Percentiles rank a stretch among this genome's conserved stretches.
These are phyloP conservation scores for Elysia crispata DNA, from an alignment of 2,888 invertebrate genomes.

Conservation along the genomic window DNA sequence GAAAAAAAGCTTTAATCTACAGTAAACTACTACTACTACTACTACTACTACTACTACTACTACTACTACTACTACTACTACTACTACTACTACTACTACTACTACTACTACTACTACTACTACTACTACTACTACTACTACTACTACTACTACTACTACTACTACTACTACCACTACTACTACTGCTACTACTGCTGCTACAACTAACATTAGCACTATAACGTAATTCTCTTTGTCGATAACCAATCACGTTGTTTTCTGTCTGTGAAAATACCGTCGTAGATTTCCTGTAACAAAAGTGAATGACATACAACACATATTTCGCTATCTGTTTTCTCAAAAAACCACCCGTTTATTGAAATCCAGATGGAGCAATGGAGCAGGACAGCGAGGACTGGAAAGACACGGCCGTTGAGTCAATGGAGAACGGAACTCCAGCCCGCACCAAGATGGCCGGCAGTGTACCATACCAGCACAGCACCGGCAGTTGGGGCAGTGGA, in stretches of 20 bases:
- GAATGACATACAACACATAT: too few relatives aligned
- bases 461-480: not conserved
- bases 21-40: constrained; percentile 23
- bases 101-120: constrained; percentile 14
- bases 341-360: too few relatives aligned
- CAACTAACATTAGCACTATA: too few relatives aligned
- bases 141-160: constrained; percentile 25
- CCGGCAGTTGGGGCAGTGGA: constrained; percentile 36
- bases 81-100: constrained; percentile 9
- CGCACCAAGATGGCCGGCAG: not conserved
- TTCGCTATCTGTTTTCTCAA: too few relatives aligned
- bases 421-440: not conserved
- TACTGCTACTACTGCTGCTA: constrained; percentile 12
- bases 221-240: too few relatives aligned
- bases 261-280: too few relatives aligned
- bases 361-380: too few relatives aligned
- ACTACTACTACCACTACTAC: constrained; percentile 12
- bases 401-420: not conserved
- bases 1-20: too few relatives aligned
- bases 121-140: constrained; percentile 5
- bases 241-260: too few relatives aligned
- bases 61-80: constrained; percentile 14
- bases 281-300: too few relatives aligned
- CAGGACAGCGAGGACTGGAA: constrained; percentile 27
- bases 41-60: constrained; percentile 18